A percentile compares a stretch with the other conserved stretches of the same genome.
Evolutionary conservation across 2,113 vertebrate species (phyloP).

Genomic region (Bubo blakistoni): DNA sequence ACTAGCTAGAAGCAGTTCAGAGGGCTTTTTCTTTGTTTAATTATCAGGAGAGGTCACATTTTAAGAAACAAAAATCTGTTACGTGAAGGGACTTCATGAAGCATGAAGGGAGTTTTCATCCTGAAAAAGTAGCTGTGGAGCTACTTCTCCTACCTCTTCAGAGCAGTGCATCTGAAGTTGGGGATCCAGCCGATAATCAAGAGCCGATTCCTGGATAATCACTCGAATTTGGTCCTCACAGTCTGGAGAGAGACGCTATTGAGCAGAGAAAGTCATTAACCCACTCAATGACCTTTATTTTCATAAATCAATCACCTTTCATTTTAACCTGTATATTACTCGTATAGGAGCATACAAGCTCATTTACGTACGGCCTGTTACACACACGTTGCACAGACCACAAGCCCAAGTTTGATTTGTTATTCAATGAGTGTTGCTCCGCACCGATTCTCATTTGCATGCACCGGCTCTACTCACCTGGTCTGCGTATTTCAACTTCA

Average conservation of each 20-base stretch:
- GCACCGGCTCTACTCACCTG: conserved; percentile 76
- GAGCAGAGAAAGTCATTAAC: neutral
- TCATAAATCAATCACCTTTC: neutral
- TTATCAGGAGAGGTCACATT: neutral
- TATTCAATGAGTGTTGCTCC: neutral
- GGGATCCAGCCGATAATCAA: conserved; percentile 95
- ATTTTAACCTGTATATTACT: neutral
- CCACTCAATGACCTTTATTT: neutral
- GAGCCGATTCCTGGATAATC: conserved; percentile 93
- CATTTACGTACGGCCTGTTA: neutral
- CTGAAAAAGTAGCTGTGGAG: neutral
- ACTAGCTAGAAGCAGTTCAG: neutral
- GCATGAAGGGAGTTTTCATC: neutral
- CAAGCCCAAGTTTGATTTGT: neutral
- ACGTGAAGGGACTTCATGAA: neutral
- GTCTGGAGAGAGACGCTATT: conserved; percentile 90
- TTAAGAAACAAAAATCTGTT: neutral
- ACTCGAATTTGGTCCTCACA: conserved; percentile 95
- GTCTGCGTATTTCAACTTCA: conserved; percentile 95
- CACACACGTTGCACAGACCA: fast-evolving
- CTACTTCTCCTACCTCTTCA: conserved; percentile 81
- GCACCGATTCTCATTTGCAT: neutral
- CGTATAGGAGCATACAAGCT: neutral
- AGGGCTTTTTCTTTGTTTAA: neutral
- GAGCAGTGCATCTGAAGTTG: conserved; percentile 95